phyloP scores from a whole-genome alignment of 2,888 invertebrate species.

The Lepidochitona cinerea region DNA sequence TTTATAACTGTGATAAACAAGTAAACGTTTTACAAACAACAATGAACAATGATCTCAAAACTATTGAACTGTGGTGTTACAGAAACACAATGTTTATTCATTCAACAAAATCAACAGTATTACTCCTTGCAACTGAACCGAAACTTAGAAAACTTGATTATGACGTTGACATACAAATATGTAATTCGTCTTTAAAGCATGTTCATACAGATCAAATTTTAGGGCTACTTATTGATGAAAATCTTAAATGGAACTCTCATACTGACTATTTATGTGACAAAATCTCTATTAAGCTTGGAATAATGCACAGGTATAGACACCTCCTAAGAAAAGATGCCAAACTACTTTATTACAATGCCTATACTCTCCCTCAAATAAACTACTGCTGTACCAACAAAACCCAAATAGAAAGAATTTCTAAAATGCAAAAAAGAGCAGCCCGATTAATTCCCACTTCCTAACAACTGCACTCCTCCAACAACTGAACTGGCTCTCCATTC shows the following conservation, averaged over 20 bases:
- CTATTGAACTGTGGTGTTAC: neutral
- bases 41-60: neutral
- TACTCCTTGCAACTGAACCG: neutral
- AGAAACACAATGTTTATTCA: neutral
- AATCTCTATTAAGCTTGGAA: neutral
- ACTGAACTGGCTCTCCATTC: neutral
- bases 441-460: neutral
- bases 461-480: neutral
- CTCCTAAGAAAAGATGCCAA: neutral
- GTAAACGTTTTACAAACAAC: neutral
- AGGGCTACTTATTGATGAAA: neutral
- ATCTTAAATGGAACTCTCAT: neutral
- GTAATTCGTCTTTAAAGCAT: neutral
- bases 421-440: neutral
- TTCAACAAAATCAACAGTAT: neutral
- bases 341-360: neutral
- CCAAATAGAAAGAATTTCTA: neutral
- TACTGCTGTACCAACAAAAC: neutral
- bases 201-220: neutral
- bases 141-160: neutral
- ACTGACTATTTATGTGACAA: neutral
- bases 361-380: neutral
- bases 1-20: neutral
- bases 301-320: neutral
- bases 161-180: neutral